Evolutionary conservation across 2,113 vertebrate species (phyloP), one percentile per base, ranked within the genome.

Genomic region (Macrotis lagotis): DNA sequence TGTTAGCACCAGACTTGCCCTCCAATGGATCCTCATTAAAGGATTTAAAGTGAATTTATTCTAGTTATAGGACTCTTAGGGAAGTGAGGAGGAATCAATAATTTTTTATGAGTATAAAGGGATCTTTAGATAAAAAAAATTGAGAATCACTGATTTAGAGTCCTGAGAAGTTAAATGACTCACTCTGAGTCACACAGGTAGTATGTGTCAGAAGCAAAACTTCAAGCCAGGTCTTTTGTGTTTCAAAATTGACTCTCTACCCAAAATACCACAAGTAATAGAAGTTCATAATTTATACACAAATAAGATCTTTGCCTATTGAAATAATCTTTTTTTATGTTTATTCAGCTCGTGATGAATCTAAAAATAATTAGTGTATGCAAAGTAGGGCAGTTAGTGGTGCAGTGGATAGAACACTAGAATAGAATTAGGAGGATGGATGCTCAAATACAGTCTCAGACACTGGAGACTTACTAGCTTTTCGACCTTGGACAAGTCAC

Each of bases 321-420:
- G 59, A 66, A 66, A 66, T 66, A 66, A 12, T 66, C 11, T 37
- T 66, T 66, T 37, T 37, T 66, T 9, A 37, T 37, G 6, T 66
- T 66, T 66, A 25, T 37, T 66, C 12, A 66, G 12, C 12, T 37
- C 31, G 37, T 66, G 3, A 37, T 66, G 55, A 59, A 8, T 37
- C 37, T 53, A 44, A n/a, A 55, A 88, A 94, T 92, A 12, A 55
- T 2, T 59, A 66, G 11, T 49, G 3, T 3, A 37, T 44, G 47
- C 22, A 94, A 94, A 92, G 7, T 55, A 95, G 93, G 96, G 88
- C 6, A 93, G 0, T n/a, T n/a, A n/a, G n/a, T n/a, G n/a, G n/a
- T n/a, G n/a, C n/a, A n/a, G n/a, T n/a, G n/a, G n/a, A n/a, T n/a
- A n/a, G n/a, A n/a, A n/a, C n/a, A n/a, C n/a, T n/a, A n/a, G n/a